phyloP scores from a whole-genome alignment of 2,113 vertebrate genomes.

The Pavo muticus region DNA sequence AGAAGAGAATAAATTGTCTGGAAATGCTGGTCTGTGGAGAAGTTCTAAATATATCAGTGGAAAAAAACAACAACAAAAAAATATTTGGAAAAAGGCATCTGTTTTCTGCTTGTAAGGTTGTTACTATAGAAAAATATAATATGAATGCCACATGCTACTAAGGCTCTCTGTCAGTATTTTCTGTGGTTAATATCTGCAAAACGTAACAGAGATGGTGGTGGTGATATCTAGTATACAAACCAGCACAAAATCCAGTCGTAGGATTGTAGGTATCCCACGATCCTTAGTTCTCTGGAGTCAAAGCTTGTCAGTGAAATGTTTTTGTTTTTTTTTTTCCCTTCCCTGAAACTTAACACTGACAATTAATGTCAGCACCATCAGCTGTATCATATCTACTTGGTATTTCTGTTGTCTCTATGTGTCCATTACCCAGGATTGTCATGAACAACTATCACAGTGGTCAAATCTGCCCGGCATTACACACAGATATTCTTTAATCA shows the following conservation, averaged over 20 bases:
- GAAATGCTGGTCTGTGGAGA: background rate
- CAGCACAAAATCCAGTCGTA: background rate
- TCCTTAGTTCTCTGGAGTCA: background rate
- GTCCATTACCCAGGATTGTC: background rate
- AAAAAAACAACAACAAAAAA: background rate
- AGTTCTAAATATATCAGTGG: background rate
- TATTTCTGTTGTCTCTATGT: background rate
- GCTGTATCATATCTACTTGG: background rate
- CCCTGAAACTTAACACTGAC: background rate
- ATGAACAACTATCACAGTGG: background rate
- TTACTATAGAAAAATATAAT: fast-evolving
- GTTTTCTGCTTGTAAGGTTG: background rate
- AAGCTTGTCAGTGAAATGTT: background rate
- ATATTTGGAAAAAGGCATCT: background rate
- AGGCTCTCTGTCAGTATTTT: background rate
- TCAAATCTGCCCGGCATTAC: background rate
- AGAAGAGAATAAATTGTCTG: background rate
- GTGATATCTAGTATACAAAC: background rate
- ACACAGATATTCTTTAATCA: background rate
- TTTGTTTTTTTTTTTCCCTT: background rate
- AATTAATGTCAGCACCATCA: background rate
- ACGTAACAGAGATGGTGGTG: background rate
- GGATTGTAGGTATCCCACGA: background rate
- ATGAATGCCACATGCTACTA: background rate
- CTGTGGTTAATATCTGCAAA: background rate